A percentile compares a stretch with the other conserved stretches of the same genome.
These are phyloP conservation scores for Choristoneura fumiferana DNA, from an alignment of 1,140 invertebrate genomes.

Conservation along the genomic window DNA sequence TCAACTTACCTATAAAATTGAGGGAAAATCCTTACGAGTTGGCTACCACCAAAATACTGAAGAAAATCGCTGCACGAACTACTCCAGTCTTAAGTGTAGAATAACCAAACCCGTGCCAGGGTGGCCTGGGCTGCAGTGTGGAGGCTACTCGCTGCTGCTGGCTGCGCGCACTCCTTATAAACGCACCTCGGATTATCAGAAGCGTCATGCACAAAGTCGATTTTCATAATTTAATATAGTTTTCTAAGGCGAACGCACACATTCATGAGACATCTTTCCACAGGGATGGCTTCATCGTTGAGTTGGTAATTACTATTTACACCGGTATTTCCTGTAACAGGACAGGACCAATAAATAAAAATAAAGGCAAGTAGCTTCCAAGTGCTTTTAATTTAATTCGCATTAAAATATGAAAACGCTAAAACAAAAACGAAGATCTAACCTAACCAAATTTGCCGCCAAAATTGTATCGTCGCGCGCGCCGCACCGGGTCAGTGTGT, in stretches of 20 bases:
- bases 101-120: constrained; percentile 59
- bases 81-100: constrained; percentile 75
- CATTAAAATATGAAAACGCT: too few relatives aligned
- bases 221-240: constrained; percentile 75
- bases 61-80: constrained; percentile 79
- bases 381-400: too few relatives aligned
- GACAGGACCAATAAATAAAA: too few relatives aligned
- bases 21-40: constrained; percentile 52
- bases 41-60: constrained; percentile 76
- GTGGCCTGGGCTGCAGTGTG: constrained; percentile 55
- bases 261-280: constrained; percentile 28
- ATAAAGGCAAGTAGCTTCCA: too few relatives aligned
- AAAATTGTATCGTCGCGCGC: too few relatives aligned
- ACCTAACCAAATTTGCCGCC: too few relatives aligned
- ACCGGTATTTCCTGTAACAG: too few relatives aligned
- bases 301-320: too few relatives aligned
- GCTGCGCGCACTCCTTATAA: constrained; percentile 59
- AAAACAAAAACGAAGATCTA: too few relatives aligned
- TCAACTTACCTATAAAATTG: constrained; percentile 46
- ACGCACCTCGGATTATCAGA: constrained; percentile 46
- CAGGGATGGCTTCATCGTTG: constrained; percentile 22
- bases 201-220: constrained; percentile 62
- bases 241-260: constrained; percentile 57
- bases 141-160: constrained; percentile 67
- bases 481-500: too few relatives aligned